Evolutionary conservation across 2,113 vertebrate species (phyloP), one percentile per base, ranked within the genome.

Genomic region (Oceanites oceanicus): DNA sequence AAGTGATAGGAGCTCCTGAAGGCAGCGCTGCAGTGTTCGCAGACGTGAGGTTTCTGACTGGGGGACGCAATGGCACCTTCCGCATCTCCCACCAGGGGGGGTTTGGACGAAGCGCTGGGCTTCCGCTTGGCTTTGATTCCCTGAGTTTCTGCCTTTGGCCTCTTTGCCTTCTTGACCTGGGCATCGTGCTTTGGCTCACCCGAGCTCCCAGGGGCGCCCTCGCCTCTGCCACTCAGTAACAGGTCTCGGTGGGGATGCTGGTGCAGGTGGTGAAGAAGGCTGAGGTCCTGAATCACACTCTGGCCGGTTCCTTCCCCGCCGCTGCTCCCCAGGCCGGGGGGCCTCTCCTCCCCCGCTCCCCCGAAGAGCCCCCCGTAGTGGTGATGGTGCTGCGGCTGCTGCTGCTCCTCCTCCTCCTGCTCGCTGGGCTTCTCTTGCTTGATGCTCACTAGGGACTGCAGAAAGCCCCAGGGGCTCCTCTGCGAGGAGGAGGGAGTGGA

Each of bases 1-100:
- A 99, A 98, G 97, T 99, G 99, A 77, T 99, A 99, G 97, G 99
- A 99, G 98, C 99, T 99, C 92, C 99, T 98, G 97, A 99, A 99
- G 96, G 99, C 99, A 86, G 99, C 99, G 32, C 98, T 99, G 97
- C 99, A 99, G 98, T 99, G 99, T 94, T 99, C 99, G 90, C 99
- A 99, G 97, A 99, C 99, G 92, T 99, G 99, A 96, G 99, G 99
- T 98, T 99, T 99, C 92, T 99, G 99, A 96, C 98, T 99, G 70
- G 99, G 99, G 97, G 99, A 99, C 63, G 99, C 97, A 17, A 98
- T 96, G 67, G 98, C 98, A 92, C 98, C 98, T 76, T 99, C 99
- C 67, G 97, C 98, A 87, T 99, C 99, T 95, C 99, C 97, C 94
- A 98, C 98, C 98, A 98, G 97, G 87, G 98, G 97, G 98, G 99